A percentile compares a stretch with the other conserved stretches of the same genome.
These are phyloP conservation scores for Tetraneura akinire DNA, from an alignment of 1,140 invertebrate species.

Conservation along the genomic window DNA sequence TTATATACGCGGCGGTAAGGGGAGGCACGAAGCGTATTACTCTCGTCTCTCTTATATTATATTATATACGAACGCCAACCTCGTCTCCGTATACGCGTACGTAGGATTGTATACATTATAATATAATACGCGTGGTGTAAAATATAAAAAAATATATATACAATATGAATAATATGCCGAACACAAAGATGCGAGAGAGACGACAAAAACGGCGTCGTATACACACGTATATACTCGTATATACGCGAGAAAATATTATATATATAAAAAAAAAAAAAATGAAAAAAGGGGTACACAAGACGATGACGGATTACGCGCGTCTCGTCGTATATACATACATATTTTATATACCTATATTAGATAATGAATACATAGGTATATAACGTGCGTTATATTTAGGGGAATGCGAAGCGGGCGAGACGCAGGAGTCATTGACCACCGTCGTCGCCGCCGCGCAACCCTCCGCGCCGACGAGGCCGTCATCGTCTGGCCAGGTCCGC, in stretches of 20 bases:
- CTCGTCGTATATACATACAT: no score
- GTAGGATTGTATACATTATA: neutral
- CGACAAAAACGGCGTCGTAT: neutral
- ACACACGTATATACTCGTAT: no score
- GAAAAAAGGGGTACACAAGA: slow-evolving; percentile 34
- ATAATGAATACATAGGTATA: no score
- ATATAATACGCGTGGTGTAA: no score
- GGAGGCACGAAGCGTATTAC: no score
- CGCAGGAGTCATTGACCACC: slow-evolving; percentile 49
- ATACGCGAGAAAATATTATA: no score
- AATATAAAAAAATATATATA: no score
- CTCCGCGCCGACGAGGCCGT: slow-evolving; percentile 11
- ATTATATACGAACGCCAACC: no score
- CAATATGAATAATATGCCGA: slow-evolving; percentile 26
- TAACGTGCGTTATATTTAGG: neutral
- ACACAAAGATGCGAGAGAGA: slow-evolving; percentile 23
- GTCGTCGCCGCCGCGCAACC: neutral
- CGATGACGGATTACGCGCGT: slow-evolving; percentile 38
- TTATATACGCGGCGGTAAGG: no score
- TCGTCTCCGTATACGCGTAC: no score
- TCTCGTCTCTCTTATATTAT: no score
- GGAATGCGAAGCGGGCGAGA: slow-evolving; percentile 28
- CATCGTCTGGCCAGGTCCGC: neutral
- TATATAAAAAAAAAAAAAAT: neutral
- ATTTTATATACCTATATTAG: no score